These are phyloP conservation scores for Shinisaurus crocodilurus DNA, from an alignment of 2,113 vertebrate species.

Conservation along the genomic window DNA sequence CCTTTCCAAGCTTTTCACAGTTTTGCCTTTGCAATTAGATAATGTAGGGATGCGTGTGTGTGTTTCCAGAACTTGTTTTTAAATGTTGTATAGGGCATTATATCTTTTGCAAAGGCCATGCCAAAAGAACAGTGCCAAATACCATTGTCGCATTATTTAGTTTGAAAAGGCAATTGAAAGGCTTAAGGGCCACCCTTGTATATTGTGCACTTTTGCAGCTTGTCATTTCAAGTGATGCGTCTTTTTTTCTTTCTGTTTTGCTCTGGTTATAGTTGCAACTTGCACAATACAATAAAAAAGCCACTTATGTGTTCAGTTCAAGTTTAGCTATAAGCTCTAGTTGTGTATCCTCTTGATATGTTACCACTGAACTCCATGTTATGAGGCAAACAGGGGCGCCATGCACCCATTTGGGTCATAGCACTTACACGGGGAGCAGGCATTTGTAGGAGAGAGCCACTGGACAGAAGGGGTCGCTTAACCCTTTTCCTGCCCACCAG, in stretches of 20 bases:
- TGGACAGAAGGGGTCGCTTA: background rate
- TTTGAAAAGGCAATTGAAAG: constrained; percentile 37
- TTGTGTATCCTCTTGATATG: background rate
- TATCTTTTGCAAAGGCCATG: background rate
- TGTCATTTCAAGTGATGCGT: background rate
- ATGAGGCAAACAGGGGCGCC: background rate
- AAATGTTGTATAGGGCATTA: background rate
- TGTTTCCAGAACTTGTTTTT: background rate
- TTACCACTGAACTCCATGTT: rapidly evolving
- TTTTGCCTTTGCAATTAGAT: constrained; percentile 26
- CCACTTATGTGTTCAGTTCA: background rate
- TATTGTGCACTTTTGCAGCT: background rate
- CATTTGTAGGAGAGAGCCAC: background rate
- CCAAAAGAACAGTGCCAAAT: background rate
- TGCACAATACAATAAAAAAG: background rate
- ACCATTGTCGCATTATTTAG: background rate
- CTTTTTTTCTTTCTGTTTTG: background rate
- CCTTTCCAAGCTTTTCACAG: constrained; percentile 2
- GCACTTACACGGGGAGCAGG: background rate
- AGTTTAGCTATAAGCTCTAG: background rate
- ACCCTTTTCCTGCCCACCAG: background rate
- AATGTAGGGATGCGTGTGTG: background rate
- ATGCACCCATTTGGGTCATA: background rate
- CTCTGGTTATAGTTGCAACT: background rate
- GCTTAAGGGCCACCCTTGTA: background rate